Evolutionary conservation across 2,797 vertebrate genomes (phyloP).

Genomic region (Naso thynnoides): DNA sequence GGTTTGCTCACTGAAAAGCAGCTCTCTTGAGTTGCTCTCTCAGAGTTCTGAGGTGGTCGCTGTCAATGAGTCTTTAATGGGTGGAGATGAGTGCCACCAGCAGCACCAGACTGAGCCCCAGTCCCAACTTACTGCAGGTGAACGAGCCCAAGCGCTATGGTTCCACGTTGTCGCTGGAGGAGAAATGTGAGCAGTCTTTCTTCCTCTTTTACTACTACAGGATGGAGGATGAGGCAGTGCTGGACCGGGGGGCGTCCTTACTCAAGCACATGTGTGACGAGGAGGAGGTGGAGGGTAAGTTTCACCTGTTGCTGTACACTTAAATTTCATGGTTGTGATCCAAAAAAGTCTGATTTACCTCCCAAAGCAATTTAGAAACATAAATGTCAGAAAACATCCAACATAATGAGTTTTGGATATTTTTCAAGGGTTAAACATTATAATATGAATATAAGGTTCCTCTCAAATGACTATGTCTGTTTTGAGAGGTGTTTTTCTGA

Average conservation of each 20-base stretch:
- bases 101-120: constrained; percentile 74
- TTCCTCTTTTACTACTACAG: constrained; percentile 99
- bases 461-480: too few relatives aligned
- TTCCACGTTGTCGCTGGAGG: constrained; percentile 89
- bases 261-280: constrained; percentile 95
- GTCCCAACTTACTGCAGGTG: constrained; percentile 85
- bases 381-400: background rate
- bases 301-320: background rate
- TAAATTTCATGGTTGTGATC: background rate
- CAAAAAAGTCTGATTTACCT: background rate
- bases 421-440: background rate
- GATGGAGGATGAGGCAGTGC: constrained; percentile 98
- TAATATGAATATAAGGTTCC: too few relatives aligned
- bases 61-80: constrained; percentile 51
- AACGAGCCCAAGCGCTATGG: constrained; percentile 88
- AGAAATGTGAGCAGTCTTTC: constrained; percentile 98
- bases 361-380: too few relatives aligned
- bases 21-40: background rate
- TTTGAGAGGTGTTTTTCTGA: too few relatives aligned
- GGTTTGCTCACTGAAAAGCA: constrained; percentile 5
- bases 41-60: background rate
- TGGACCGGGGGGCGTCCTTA: constrained; percentile 97
- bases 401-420: background rate
- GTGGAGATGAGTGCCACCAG: constrained; percentile 74
- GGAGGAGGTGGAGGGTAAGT: constrained; percentile 97